These are phyloP conservation scores for Agrochola lota DNA, from an alignment of 2,888 invertebrate genomes.

Conservation along the genomic window DNA sequence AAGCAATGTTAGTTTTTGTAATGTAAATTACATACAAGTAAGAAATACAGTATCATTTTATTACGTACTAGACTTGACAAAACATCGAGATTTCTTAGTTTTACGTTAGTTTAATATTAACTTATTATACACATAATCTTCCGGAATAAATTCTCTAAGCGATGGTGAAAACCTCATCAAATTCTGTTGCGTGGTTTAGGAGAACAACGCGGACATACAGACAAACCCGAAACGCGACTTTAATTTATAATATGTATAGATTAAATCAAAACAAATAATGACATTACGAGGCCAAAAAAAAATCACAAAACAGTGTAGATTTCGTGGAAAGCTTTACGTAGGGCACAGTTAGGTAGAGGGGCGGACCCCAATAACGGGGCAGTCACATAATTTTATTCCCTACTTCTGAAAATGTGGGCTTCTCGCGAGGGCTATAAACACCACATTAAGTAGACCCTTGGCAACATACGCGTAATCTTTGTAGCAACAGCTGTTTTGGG, in stretches of 20 bases:
- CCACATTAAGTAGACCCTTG: slow-evolving; percentile 64
- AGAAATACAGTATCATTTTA: slow-evolving; percentile 8
- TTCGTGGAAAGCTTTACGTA: slow-evolving; percentile 33
- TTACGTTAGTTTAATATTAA: too few relatives aligned
- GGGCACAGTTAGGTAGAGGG: slow-evolving; percentile 44
- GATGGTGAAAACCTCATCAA: too few relatives aligned
- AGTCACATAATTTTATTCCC: slow-evolving; percentile 72
- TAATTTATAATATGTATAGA: too few relatives aligned
- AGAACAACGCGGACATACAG: too few relatives aligned
- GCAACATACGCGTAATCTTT: slow-evolving; percentile 46
- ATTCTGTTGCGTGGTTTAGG: too few relatives aligned
- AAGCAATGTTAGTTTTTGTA: not conserved
- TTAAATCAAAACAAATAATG: slow-evolving; percentile 23
- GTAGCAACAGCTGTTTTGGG: slow-evolving; percentile 50
- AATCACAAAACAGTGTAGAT: slow-evolving; percentile 21
- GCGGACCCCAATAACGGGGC: slow-evolving; percentile 49
- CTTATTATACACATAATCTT: too few relatives aligned
- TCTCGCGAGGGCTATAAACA: slow-evolving; percentile 69
- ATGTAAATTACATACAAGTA: slow-evolving; percentile 1
- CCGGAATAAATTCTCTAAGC: too few relatives aligned
- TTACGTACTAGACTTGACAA: not conserved
- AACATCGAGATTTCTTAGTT: too few relatives aligned
- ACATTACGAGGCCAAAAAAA: slow-evolving; percentile 12
- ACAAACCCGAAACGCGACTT: too few relatives aligned
- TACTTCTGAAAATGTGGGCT: slow-evolving; percentile 65